Evolutionary conservation across 2,888 invertebrate species (phyloP), one percentile per base, ranked within the genome.

Genomic region (Nomada hirtipes): DNA sequence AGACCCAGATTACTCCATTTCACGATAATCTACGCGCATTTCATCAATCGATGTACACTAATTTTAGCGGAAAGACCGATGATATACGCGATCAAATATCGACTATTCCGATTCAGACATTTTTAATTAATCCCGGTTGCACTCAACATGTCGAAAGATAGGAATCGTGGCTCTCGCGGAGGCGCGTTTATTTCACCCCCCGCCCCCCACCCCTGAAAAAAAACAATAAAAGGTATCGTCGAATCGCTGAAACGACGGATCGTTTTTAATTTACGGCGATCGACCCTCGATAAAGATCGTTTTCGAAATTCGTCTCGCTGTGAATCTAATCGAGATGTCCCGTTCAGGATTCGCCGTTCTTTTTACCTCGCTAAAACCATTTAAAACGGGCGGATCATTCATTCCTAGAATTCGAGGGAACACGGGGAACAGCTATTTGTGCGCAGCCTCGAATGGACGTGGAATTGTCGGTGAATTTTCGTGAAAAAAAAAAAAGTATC

Each of bases 181-280:
- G 23, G 60, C 61, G 29, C 44, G 36, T 71, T 59, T 57, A 42
- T 61, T 55, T 29, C 11, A 4, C 18, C 36, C 36, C 7, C 29
- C 29, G 0, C 4, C 29, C 3, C 7, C 29, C 0, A 0, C 29
- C 29, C 29, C 29, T 52, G n/a, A 2, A 53, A 47, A 44, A 71
- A 57, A 69, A 77, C 70, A 83, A 86, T 76, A 72, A 83, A 86
- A 74, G 65, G 64, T 44, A 15, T 67, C 61, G 50, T 44, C 15
- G 42, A 68, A 74, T 61, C 36, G 73, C 20, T 55, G 57, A 68
- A 79, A 42, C 47, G 26, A 9, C 13, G n/a, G 18, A 61, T 2
- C 60, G 13, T 23, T 67, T 47, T 77, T 72, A 75, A 85, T 70
- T 76, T 60, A 82, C 65, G 13, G 57, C 68, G 59, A 84, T 68